Evolutionary conservation across 2,113 vertebrate species (phyloP), one percentile per base, ranked within the genome.

Genomic region (Dunckerocampus dactyliophorus): DNA sequence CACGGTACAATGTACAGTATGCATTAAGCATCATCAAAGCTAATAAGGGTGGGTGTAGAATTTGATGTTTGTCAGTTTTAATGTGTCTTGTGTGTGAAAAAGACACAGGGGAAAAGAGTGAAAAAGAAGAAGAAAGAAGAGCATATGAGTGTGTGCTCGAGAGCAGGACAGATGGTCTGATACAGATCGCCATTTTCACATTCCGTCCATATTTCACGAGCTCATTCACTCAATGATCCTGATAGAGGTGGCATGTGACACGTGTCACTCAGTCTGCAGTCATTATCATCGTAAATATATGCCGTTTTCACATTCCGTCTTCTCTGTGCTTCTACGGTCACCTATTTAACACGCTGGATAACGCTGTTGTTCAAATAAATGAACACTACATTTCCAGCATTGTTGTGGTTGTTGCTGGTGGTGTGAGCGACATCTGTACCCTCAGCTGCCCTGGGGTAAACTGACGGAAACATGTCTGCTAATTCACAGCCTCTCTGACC

Each of bases 161-260:
- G 67, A 64, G 72, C 47, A 20, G 60, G 69, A 63, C 86, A 86
- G 84, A 82, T 86, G 86, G 82, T 54, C 19, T 45, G 55, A 31
- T 65, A 67, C 1, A 7, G 82, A 77, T 84, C 67, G 82, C 37
- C 70, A 67, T 77, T 85, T 67, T 67, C 37, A 62, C 59, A 82
- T 69, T 83, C 83, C 50, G 39, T 72, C 76, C 74, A 71, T 71
- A 58, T 83, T 84, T 84, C 72, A 71, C 71, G 74, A 65, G 69
- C 69, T 83, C 74, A 81, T 12, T 39, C 11, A 11, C 37, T 39
- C 74, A 86, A 88, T 86, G 64, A 85, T 83, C 61, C 63, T 66
- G 75, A 86, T 76, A 67, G 59, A 60, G 53, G 58, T 42, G 74
- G 78, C 73, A 72, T 79, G 63, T 75, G 72, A 72, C 76, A 68